These are phyloP conservation scores for Acanthisitta chloris DNA, from an alignment of 2,113 vertebrate genomes.

Conservation along the genomic window DNA sequence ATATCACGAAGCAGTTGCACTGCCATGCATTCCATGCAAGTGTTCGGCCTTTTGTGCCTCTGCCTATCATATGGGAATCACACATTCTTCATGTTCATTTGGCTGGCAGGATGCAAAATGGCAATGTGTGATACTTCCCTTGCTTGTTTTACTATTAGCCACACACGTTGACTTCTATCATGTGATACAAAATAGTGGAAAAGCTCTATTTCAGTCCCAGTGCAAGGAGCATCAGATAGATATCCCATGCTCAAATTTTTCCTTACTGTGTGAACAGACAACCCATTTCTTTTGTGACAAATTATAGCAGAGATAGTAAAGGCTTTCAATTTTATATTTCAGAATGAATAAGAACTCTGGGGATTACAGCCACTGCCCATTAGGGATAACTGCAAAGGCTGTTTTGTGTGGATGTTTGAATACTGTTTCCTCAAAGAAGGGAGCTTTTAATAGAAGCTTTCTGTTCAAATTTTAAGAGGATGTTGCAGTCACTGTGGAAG, in stretches of 20 bases:
- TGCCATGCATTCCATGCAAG: neutral
- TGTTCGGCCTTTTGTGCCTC: neutral
- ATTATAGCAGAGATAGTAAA: neutral
- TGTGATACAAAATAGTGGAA: neutral
- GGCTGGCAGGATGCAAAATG: neutral
- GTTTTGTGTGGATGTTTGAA: neutral
- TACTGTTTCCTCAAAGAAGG: neutral
- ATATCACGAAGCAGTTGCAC: neutral
- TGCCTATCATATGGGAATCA: neutral
- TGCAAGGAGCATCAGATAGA: neutral
- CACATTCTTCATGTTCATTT: neutral
- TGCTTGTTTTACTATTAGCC: neutral
- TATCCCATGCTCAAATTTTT: neutral
- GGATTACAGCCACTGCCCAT: neutral
- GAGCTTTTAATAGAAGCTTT: neutral
- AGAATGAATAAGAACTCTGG: neutral
- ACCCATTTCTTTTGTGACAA: neutral
- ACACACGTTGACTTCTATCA: neutral
- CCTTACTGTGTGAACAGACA: neutral
- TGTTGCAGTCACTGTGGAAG: neutral
- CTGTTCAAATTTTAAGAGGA: neutral
- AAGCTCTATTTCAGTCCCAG: neutral
- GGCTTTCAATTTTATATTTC: neutral
- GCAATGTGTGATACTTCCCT: neutral
- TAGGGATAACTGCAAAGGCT: neutral